phyloP scores from a whole-genome alignment of 53 echinoderm and acorn worm genomes.

The Hippasteria phrygiana region DNA sequence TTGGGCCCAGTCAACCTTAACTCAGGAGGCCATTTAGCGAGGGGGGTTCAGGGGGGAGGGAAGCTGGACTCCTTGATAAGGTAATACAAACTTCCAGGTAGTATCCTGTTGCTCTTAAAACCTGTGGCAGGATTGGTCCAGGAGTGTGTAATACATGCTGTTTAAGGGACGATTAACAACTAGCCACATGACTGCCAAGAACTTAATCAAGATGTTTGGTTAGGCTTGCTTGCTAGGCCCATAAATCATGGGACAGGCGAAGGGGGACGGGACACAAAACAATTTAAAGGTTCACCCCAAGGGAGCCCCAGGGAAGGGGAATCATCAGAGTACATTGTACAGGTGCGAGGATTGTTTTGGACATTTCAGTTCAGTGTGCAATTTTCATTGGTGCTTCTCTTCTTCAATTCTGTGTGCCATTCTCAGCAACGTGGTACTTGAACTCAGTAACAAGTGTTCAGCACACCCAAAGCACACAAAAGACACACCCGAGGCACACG shows the following conservation, averaged over 20 bases:
- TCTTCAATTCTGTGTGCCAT: too few relatives aligned
- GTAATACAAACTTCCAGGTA: slow-evolving; percentile 65
- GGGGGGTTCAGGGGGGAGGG: slow-evolving; percentile 15
- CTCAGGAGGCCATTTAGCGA: slow-evolving; percentile 50
- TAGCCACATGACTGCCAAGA: background rate
- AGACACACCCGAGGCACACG: too few relatives aligned
- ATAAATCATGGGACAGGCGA: slow-evolving; percentile 16
- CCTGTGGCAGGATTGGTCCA: background rate
- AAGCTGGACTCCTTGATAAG: slow-evolving; percentile 30
- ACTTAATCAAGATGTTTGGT: slow-evolving; percentile 54
- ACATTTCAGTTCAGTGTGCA: too few relatives aligned
- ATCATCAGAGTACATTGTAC: too few relatives aligned
- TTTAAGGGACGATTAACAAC: slow-evolving; percentile 36
- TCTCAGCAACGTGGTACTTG: too few relatives aligned
- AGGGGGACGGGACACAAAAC: background rate
- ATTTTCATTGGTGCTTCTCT: too few relatives aligned
- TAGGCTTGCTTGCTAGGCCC: background rate
- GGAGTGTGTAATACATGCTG: slow-evolving; percentile 7
- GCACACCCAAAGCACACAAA: too few relatives aligned
- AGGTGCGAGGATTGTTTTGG: too few relatives aligned
- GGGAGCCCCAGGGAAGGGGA: background rate
- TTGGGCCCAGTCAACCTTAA: slow-evolving; percentile 54
- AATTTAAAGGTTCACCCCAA: background rate
- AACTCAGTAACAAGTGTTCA: too few relatives aligned
- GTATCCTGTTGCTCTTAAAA: slow-evolving; percentile 44